Evolutionary conservation across 2,113 vertebrate species (phyloP), one percentile per base, ranked within the genome.

Genomic region (Plestiodon gilberti): DNA sequence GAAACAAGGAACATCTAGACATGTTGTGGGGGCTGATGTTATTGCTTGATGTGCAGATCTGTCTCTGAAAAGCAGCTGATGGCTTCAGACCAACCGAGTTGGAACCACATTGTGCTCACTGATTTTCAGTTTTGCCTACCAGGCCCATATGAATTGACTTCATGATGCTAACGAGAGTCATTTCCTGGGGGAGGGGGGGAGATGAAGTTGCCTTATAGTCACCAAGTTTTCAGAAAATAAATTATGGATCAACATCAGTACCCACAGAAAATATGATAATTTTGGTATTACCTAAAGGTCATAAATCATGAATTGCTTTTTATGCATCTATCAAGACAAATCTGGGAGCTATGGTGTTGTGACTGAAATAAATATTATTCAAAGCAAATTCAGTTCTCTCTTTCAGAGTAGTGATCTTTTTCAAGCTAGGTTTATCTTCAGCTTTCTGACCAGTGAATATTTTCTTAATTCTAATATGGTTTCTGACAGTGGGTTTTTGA

Each of bases 311-410:
- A 95, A 96, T 96, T 96, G 96, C 95, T 96, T 96, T 97, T 96
- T 96, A 96, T 95, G 92, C 61, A 91, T 83, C 95, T 96, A 94
- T 91, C 94, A 93, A 94, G 93, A 91, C 93, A 93, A 96, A 96
- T 94, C 94, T 93, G 93, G 95, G 94, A 96, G 94, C 95, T 94
- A 80, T 95, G 92, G 92, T 95, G 89, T 94, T 96, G 92, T 95
- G 93, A 96, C 93, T 93, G 94, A 96, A 96, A 96, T 95, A 95
- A 96, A 96, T 95, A 95, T 95, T 95, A 96, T 96, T 96, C 95
- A 95, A n/a, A 93, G 96, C 93, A 95, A 95, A 96, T 96, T 96
- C 95, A 94, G 92, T 86, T 85, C 93, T 88, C 92, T 95, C 96
- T 96, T 95, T 96, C 94, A 93, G 93, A 93, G 93, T 90, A 92